Evolutionary conservation across 64 coral and sea anemone species (phyloP).

Genomic region (Montipora cactus): DNA sequence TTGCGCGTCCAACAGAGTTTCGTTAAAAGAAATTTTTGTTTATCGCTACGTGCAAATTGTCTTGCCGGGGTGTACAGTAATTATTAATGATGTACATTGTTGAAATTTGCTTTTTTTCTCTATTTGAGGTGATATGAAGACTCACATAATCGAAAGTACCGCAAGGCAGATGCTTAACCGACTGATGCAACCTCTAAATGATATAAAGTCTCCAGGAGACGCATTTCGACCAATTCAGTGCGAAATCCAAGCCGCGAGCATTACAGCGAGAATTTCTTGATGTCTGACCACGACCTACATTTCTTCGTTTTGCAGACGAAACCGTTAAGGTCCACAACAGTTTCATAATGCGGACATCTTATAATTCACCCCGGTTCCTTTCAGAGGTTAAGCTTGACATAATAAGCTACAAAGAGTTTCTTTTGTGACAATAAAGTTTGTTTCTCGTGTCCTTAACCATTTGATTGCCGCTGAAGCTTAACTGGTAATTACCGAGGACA

Average conservation of each 20-base stretch:
- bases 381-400: background rate
- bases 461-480: background rate
- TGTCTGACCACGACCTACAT: background rate
- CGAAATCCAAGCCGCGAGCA: too few relatives aligned
- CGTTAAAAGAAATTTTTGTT: background rate
- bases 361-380: background rate
- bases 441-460: background rate
- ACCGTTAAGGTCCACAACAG: background rate
- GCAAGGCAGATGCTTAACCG: background rate
- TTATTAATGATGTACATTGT: slow-evolving; percentile 46
- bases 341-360: background rate
- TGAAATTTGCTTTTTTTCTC: slow-evolving; percentile 10
- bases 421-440: background rate
- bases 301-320: background rate
- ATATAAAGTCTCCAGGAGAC: background rate
- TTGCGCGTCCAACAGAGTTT: background rate
- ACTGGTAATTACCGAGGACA: background rate
- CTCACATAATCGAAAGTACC: background rate
- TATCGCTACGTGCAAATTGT: slow-evolving; percentile 17
- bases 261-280: background rate
- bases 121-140: background rate
- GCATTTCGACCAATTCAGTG: too few relatives aligned
- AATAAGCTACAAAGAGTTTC: background rate
- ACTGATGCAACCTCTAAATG: background rate
- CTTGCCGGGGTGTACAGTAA: background rate